Percentiles rank a stretch among this genome's conserved stretches.
These are phyloP conservation scores for Etia nguti DNA, from an alignment of 2,113 vertebrate species.

Conservation along the genomic window DNA sequence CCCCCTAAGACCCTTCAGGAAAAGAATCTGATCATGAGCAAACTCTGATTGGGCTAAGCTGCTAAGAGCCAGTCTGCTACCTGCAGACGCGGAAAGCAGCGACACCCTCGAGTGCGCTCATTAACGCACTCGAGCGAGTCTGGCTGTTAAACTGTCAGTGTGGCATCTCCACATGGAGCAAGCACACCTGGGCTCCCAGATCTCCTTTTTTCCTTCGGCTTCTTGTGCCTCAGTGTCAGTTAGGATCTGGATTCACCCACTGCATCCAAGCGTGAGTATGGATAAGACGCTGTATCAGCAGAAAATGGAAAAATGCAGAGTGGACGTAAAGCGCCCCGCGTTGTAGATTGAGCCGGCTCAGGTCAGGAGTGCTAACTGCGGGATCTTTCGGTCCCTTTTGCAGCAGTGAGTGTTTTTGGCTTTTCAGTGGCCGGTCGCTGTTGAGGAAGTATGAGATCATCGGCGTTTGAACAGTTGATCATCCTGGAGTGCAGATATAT, in stretches of 20 bases:
- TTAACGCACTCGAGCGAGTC: neutral
- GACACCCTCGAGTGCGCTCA: neutral
- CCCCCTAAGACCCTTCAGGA: neutral
- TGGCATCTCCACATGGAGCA: slow-evolving; percentile 19
- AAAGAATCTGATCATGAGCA: neutral
- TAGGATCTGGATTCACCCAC: slow-evolving; percentile 52
- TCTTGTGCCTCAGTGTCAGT: neutral
- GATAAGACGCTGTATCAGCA: neutral
- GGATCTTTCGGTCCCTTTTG: neutral
- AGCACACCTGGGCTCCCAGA: slow-evolving; percentile 16
- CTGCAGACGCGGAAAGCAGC: neutral
- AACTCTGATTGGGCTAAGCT: neutral
- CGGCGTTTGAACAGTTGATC: neutral
- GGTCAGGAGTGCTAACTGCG: neutral
- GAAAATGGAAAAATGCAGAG: neutral
- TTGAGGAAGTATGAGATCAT: neutral
- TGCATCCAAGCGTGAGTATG: slow-evolving; percentile 38
- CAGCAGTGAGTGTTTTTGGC: neutral
- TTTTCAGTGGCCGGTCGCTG: neutral
- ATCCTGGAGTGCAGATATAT: neutral
- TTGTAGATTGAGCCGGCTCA: neutral
- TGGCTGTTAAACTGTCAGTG: neutral
- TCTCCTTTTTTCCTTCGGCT: neutral
- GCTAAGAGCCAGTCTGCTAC: neutral
- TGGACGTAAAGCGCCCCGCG: neutral